Evolutionary conservation across 2,113 vertebrate genomes (phyloP).

Genomic region (Parus major): DNA sequence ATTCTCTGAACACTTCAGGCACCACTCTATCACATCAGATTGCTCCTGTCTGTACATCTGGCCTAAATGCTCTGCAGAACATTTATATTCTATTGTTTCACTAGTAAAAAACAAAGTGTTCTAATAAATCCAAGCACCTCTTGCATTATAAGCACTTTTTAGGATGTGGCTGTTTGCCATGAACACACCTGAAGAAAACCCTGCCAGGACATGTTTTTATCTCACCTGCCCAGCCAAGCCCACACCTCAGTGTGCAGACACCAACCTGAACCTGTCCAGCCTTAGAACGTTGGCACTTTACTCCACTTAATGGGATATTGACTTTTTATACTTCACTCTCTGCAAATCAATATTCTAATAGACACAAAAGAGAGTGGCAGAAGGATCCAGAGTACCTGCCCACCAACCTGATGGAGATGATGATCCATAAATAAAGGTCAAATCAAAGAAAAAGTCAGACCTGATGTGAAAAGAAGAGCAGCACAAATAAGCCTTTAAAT

Average conservation of each 20-base stretch:
- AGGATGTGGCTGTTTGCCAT: not conserved
- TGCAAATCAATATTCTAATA: slow-evolving; percentile 15
- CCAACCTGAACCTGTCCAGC: not conserved
- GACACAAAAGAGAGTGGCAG: not conserved
- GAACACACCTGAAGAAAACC: accelerated
- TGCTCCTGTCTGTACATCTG: not conserved
- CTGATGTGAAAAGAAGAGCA: not conserved
- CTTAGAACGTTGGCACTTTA: not conserved
- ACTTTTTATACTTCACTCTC: not conserved
- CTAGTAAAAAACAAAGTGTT: not conserved
- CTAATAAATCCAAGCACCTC: not conserved
- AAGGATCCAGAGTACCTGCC: not conserved
- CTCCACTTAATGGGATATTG: not conserved
- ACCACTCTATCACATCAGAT: not conserved
- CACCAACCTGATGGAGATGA: not conserved
- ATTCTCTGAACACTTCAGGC: not conserved
- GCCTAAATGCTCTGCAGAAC: not conserved
- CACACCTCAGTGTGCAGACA: not conserved
- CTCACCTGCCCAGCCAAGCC: not conserved
- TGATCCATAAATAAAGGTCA: not conserved
- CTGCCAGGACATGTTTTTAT: accelerated
- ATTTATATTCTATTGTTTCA: not conserved
- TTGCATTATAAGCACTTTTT: not conserved
- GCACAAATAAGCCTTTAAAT: not conserved
- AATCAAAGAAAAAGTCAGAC: not conserved